Conservation (phyloP, 2,888 invertebrate species). For the Coenonympha arcania region DNA sequence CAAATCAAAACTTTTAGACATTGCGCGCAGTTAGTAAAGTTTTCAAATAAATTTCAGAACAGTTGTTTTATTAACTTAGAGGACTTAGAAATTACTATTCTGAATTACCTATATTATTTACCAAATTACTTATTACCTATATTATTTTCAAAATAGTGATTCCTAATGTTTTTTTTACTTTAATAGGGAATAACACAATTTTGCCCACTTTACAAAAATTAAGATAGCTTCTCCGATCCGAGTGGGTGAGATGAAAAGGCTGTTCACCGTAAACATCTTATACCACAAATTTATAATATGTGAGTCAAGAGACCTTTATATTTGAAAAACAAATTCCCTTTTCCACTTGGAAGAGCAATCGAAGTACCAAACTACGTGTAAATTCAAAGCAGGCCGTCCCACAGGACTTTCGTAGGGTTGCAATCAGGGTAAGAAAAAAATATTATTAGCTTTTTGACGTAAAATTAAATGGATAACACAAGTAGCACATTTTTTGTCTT, state of each 20-base stretch:
- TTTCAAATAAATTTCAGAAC: not conserved
- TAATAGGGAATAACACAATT: too few relatives aligned
- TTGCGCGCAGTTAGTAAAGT: not conserved
- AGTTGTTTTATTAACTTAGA: not conserved
- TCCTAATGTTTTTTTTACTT: too few relatives aligned
- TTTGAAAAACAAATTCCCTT: slow-evolving; percentile 20
- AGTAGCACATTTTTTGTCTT: too few relatives aligned
- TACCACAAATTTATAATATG: slow-evolving; percentile 6
- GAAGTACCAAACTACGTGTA: slow-evolving; percentile 19
- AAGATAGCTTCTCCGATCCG: not conserved
- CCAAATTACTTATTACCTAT: too few relatives aligned
- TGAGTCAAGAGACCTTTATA: slow-evolving; percentile 14
- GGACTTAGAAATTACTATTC: too few relatives aligned
- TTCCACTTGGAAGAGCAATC: slow-evolving; percentile 19
- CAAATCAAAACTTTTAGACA: not conserved
- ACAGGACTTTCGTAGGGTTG: not conserved
- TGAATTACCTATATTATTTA: too few relatives aligned
- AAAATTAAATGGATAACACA: too few relatives aligned
- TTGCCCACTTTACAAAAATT: not conserved
- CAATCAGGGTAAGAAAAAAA: not conserved
- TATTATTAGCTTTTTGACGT: too few relatives aligned
- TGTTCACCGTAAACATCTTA: not conserved
- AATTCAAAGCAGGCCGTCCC: slow-evolving; percentile 17
- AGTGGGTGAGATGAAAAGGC: not conserved
- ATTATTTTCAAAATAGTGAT: too few relatives aligned